Base-by-base conservation (phyloP, 1,140 invertebrate genomes). In the Cryptotermes secundus region DNA sequence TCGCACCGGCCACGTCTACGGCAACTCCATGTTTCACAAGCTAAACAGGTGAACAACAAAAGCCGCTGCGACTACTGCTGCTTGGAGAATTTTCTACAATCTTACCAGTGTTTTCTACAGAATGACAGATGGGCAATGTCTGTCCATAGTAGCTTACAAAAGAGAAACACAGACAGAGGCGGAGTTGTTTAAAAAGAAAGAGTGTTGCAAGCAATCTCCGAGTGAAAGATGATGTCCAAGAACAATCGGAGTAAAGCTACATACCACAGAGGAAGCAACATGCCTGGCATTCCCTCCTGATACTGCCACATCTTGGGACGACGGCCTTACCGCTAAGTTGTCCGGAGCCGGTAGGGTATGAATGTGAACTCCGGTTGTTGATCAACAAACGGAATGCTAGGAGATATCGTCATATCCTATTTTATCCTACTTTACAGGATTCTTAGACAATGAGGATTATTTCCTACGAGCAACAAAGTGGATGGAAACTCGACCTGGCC, bases 141-240 rank as follows among this genome's bases (percentile, higher is more conserved):
- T 72, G 3, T n/a, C 26, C n/a, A 72, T 9, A 31, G n/a, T n/a
- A 72, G 26, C 59, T 72, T 31, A 72, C n/a, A 31, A n/a, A 72
- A 72, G n/a, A 3, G 59, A 72, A 10, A 72, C 7, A 72, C 4
- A 72, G 59, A 72, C 2, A 72, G 59, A 72, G 26, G 16, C 10
- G n/a, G n/a, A 72, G n/a, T 72, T 72, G 59, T 72, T 72, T 72
- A n/a, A 72, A 72, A n/a, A 31, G 59, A 72, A 72, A 72, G 59
- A n/a, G 59, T 72, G 59, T 72, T 31, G n/a, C 59, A 72, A 72
- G 59, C 59, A 72, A 26, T 72, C n/a, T n/a, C 59, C 7, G 22
- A 3, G 59, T 72, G 59, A 72, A 72, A n/a, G 59, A 72, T 72
- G 59, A 72, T 31, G 59, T 72, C 59, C 26, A 72, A 72, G 59